Evolutionary conservation across 2,797 vertebrate species (phyloP).

Genomic region (Tenualosa thibaudeaui): DNA sequence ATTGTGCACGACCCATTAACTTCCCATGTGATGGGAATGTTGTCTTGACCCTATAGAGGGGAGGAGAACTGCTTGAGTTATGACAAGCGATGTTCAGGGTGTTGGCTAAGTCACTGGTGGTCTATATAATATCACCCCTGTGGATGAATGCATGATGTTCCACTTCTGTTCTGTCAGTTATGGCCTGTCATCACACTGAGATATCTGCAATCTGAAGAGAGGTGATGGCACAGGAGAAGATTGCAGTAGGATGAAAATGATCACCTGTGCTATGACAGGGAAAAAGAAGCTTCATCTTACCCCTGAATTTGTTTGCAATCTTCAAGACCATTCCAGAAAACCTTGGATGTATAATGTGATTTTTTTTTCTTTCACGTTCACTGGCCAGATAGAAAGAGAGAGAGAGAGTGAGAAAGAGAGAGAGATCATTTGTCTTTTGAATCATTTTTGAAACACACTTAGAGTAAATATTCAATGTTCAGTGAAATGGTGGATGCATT

Average conservation of each 20-base stretch:
- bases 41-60: background rate
- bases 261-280: background rate
- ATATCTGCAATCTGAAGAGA: background rate
- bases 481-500: too few relatives aligned
- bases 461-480: too few relatives aligned
- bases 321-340: background rate
- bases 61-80: background rate
- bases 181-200: background rate
- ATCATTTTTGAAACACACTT: too few relatives aligned
- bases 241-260: background rate
- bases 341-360: background rate
- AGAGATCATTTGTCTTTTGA: too few relatives aligned
- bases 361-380: background rate
- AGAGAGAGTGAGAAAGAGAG: too few relatives aligned
- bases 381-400: slow-evolving; percentile 46
- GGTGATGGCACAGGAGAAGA: background rate
- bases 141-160: background rate
- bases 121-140: background rate
- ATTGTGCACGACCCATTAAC: slow-evolving; percentile 40
- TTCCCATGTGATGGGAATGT: slow-evolving; percentile 7
- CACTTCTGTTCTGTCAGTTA: background rate
- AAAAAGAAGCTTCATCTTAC: background rate
- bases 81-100: background rate
- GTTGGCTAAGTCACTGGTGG: too few relatives aligned
- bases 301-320: background rate